phyloP scores from a whole-genome alignment of 2,888 invertebrate species.

The Caenorhabditis angaria region DNA sequence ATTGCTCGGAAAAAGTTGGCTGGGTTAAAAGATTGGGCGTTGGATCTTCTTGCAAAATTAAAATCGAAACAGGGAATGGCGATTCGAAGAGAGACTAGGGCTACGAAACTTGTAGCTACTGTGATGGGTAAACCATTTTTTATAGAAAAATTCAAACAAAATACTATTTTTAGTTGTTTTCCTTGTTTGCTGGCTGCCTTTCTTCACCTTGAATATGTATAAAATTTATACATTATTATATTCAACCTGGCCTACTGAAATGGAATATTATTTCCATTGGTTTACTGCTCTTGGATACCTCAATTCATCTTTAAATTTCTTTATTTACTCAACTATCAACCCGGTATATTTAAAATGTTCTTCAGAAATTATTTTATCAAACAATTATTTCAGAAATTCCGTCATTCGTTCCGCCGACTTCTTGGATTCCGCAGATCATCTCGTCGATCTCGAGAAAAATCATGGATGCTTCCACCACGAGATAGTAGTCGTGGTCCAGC shows the following conservation, averaged over 20 bases:
- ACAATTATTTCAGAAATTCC: constrained; percentile 64
- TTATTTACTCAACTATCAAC: constrained; percentile 75
- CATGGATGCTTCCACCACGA: constrained; percentile 66
- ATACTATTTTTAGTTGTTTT: constrained; percentile 74
- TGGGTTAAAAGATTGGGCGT: constrained; percentile 70
- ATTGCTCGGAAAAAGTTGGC: constrained; percentile 71
- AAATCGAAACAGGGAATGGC: constrained; percentile 72
- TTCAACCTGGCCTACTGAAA: constrained; percentile 59
- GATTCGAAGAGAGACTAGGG: constrained; percentile 70
- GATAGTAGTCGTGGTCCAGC: constrained; percentile 55
- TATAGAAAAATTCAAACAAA: background rate
- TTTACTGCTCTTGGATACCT: constrained; percentile 73
- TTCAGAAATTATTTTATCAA: constrained; percentile 10
- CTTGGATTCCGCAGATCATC: constrained; percentile 62
- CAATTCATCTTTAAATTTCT: constrained; percentile 75
- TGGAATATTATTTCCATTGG: constrained; percentile 61
- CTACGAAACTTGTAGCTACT: constrained; percentile 73
- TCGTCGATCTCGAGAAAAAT: constrained; percentile 58
- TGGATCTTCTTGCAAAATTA: constrained; percentile 69
- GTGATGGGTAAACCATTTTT: constrained; percentile 74
- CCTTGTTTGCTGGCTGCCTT: constrained; percentile 75
- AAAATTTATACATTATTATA: constrained; percentile 68
- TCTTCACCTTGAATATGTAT: constrained; percentile 75
- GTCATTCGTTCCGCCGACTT: constrained; percentile 68
- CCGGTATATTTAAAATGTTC: constrained; percentile 38